Evolutionary conservation across 1,140 invertebrate genomes (phyloP).

Genomic region (Cheumatopsyche charites): DNA sequence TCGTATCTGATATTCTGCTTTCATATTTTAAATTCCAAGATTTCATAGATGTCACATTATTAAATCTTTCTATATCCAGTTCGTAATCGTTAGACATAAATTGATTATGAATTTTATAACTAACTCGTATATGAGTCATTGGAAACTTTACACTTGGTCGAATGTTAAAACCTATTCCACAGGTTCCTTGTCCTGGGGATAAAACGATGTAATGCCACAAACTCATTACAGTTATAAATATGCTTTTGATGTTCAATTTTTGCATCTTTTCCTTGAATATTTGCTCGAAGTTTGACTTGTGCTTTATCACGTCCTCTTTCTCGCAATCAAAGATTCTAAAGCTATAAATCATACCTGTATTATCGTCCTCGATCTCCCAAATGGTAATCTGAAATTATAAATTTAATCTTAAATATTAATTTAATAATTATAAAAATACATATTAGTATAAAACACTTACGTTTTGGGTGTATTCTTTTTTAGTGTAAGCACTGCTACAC

Average conservation of each 20-base stretch:
- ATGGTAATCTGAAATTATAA: neutral
- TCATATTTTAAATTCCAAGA: neutral
- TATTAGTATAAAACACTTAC: neutral
- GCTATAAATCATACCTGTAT: neutral
- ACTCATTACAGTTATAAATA: neutral
- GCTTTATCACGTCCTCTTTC: neutral
- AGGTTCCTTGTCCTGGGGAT: neutral
- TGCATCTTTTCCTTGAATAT: neutral
- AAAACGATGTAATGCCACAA: neutral
- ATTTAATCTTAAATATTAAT: neutral
- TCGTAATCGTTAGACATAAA: too few relatives aligned
- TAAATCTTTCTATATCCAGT: too few relatives aligned
- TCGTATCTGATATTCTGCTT: neutral
- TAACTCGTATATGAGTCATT: neutral
- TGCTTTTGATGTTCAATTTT: too few relatives aligned
- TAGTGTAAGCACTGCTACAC: neutral
- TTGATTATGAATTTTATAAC: too few relatives aligned
- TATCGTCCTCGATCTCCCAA: neutral
- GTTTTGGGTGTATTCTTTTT: neutral
- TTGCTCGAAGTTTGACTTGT: neutral
- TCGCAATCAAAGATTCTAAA: conserved; percentile 10
- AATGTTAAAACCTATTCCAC: neutral
- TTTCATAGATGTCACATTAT: too few relatives aligned
- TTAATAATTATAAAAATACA: neutral
- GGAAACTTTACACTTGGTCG: neutral